Conservation (phyloP, 2,113 vertebrate genomes). For the Vidua macroura region DNA sequence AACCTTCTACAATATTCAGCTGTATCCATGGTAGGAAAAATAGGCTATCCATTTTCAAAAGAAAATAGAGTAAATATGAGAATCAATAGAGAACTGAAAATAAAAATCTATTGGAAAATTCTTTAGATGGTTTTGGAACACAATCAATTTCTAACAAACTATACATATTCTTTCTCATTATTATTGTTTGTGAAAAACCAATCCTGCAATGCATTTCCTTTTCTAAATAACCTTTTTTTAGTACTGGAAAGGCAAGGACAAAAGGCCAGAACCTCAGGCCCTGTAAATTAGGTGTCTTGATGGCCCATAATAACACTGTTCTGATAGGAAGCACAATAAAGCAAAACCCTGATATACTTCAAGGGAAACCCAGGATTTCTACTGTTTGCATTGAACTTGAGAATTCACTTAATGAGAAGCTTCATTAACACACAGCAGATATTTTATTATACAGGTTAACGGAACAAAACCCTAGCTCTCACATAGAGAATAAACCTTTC, state of each 20-base stretch:
- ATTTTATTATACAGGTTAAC: background rate
- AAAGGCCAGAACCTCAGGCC: background rate
- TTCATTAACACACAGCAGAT: background rate
- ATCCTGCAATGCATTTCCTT: background rate
- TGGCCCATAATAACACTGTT: background rate
- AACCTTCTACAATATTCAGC: background rate
- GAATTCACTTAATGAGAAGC: background rate
- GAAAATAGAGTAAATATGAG: background rate
- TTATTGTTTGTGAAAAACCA: background rate
- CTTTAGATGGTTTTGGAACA: background rate
- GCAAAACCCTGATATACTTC: background rate
- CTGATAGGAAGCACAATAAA: background rate
- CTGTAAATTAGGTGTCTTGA: background rate
- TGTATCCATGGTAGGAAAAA: background rate
- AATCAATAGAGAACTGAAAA: background rate
- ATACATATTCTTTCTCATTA: background rate
- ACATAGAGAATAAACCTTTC: background rate
- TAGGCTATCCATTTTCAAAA: background rate
- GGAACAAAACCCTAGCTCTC: background rate
- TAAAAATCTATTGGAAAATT: background rate
- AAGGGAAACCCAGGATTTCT: background rate
- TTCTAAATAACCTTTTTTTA: background rate
- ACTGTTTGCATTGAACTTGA: background rate
- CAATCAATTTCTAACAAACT: background rate
- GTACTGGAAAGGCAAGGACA: background rate